These are phyloP conservation scores for Sardinella longiceps DNA, from an alignment of 2,797 vertebrate genomes.

Conservation along the genomic window DNA sequence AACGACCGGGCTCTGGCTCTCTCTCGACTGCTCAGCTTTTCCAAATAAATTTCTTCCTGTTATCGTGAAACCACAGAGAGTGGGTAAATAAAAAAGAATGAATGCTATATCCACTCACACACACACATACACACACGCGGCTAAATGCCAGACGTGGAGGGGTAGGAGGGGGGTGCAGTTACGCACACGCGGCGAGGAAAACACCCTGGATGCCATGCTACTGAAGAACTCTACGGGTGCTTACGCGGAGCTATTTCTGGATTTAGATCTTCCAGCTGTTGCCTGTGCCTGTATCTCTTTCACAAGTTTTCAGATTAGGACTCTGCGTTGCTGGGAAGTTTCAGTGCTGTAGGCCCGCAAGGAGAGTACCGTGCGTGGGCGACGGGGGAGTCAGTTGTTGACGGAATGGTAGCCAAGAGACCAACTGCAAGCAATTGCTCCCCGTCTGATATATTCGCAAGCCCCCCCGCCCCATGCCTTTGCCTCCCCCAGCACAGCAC, in stretches of 20 bases:
- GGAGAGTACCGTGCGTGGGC: slow-evolving; percentile 41
- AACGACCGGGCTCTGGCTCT: too few relatives aligned
- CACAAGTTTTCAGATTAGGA: slow-evolving; percentile 74
- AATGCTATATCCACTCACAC: slow-evolving; percentile 2
- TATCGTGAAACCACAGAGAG: slow-evolving; percentile 42
- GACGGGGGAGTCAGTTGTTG: slow-evolving; percentile 71
- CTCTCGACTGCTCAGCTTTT: slow-evolving; percentile 46
- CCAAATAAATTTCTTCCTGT: slow-evolving; percentile 48
- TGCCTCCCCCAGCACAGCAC: too few relatives aligned
- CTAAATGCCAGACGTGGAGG: not conserved
- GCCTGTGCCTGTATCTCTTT: slow-evolving; percentile 69
- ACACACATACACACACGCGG: not conserved
- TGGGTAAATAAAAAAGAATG: not conserved
- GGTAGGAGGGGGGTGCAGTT: not conserved
- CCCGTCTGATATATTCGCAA: slow-evolving; percentile 35
- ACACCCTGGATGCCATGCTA: slow-evolving; percentile 46
- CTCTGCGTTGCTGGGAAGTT: slow-evolving; percentile 82
- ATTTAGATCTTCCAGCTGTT: slow-evolving; percentile 89
- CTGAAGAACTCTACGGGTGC: slow-evolving; percentile 57
- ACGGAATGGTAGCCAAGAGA: slow-evolving; percentile 61
- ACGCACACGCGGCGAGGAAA: not conserved
- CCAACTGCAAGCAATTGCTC: slow-evolving; percentile 66
- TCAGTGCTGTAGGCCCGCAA: slow-evolving; percentile 65
- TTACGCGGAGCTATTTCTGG: slow-evolving; percentile 76
- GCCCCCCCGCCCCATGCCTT: slow-evolving; percentile 34